Evolutionary conservation across 2,888 invertebrate genomes (phyloP).

Genomic region (Salpingus planirostris): DNA sequence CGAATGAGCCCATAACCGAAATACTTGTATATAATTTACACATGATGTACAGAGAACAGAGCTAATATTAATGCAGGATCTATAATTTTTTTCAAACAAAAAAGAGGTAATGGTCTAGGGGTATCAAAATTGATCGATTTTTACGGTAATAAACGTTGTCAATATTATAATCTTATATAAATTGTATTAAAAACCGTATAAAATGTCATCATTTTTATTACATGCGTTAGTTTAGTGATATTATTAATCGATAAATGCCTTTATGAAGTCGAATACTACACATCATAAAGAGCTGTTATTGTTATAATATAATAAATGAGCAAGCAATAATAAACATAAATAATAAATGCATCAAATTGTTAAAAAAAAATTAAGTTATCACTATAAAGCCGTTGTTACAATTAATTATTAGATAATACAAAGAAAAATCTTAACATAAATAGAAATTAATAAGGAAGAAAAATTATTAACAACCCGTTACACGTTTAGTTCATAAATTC

Average conservation of each 20-base stretch:
- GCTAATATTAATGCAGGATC: too few relatives aligned
- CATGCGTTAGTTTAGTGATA: not conserved
- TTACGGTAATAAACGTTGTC: not conserved
- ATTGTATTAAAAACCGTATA: conserved; percentile 1
- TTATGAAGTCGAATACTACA: conserved; percentile 2
- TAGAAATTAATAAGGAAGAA: conserved; percentile 5
- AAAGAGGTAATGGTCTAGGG: conserved; percentile 12
- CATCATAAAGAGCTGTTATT: conserved; percentile 4
- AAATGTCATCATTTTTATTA: not conserved
- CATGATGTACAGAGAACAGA: conserved; percentile 4
- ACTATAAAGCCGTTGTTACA: conserved; percentile 8
- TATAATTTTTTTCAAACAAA: conserved; percentile 34
- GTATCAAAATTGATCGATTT: not conserved
- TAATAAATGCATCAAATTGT: conserved; percentile 11
- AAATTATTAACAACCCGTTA: too few relatives aligned
- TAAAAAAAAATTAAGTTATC: conserved; percentile 8
- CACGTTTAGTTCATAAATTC: too few relatives aligned
- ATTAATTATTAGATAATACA: conserved; percentile 4
- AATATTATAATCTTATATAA: conserved; percentile 4
- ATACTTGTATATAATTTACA: conserved; percentile 14
- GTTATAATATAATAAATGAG: conserved; percentile 9
- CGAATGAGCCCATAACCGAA: conserved; percentile 32
- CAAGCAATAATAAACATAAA: conserved; percentile 7
- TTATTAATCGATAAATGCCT: not conserved
- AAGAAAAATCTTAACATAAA: conserved; percentile 11